Base-by-base conservation (phyloP, 2,113 vertebrate species). In the Gorsachius goisagi region DNA sequence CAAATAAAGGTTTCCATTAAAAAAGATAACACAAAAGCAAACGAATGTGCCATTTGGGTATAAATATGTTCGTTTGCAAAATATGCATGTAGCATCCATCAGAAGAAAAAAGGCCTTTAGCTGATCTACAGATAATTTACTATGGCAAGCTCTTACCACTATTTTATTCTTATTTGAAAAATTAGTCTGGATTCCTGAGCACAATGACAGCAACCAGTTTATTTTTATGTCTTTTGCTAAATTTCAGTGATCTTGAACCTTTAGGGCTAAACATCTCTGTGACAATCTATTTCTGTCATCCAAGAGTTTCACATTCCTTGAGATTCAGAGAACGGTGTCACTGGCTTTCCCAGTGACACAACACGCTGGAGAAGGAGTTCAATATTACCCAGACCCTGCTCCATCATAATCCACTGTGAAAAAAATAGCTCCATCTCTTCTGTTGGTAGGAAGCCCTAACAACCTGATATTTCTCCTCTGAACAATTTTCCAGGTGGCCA, bases 361-460 rank as follows among this genome's bases (percentile, higher is more conserved):
- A 66, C 60, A 41, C 24, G 64, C 45, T 77, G 39, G 47, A 97
- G 47, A 59, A 90, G 58, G 33, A 93, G 69, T 69, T 94, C 75
- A 90, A 21, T 90, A 96, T 87, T 82, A 94, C 30, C 53, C 79
- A 80, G 69, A 64, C 58, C 45, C 64, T 74, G 68, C 83, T 92
- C 85, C 76, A 4, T 96, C 87, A 95, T 93, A 97, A 97, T 94
- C 93, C 75, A 95, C 90, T 88, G 93, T 73, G 92, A 95, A 82
- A 86, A 93, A 94, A 95, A 55, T 22, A 93, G 55, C 44, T 77
- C 59, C 5, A 4, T 27, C 67, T 94, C 73, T 83, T 78, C 77
- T 92, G 78, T 81, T 95, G 68, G 76, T 94, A 88, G 92, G 95
- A 96, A 92, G 88, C 77, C 68, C 15, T 79, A 84, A 91, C 67